Evolutionary conservation across 2,797 vertebrate genomes (phyloP).

Genomic region (Tokudaia muenninki): DNA sequence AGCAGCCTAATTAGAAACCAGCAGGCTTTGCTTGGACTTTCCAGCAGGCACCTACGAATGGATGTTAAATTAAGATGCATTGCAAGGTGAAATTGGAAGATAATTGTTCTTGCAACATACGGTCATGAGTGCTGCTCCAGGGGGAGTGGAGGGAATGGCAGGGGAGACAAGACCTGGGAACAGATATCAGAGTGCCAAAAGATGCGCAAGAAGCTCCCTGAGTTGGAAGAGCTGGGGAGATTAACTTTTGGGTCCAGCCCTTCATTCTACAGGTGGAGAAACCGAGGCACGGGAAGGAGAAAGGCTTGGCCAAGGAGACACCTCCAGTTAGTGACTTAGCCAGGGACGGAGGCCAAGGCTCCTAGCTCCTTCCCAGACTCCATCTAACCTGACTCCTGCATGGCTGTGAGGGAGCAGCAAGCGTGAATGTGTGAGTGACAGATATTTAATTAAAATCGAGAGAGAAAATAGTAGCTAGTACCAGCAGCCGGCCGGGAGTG

Average conservation of each 20-base stretch:
- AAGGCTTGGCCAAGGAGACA: slow-evolving; percentile 47
- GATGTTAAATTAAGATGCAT: slow-evolving; percentile 76
- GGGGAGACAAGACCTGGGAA: not conserved
- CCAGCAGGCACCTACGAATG: slow-evolving; percentile 59
- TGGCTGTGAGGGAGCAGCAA: not conserved
- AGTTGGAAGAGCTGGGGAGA: not conserved
- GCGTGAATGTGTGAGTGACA: slow-evolving; percentile 70
- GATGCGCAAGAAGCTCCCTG: not conserved
- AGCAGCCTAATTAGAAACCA: slow-evolving; percentile 70
- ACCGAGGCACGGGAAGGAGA: slow-evolving; percentile 35
- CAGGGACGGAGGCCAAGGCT: not conserved
- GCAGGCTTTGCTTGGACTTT: slow-evolving; percentile 55
- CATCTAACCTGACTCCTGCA: not conserved
- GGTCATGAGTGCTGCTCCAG: slow-evolving; percentile 16
- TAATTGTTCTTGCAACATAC: slow-evolving; percentile 73
- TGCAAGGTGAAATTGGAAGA: slow-evolving; percentile 76
- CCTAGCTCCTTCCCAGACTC: not conserved
- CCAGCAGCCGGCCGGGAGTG: not conserved
- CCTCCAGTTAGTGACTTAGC: slow-evolving; percentile 50
- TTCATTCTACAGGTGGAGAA: slow-evolving; percentile 44
- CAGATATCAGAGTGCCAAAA: not conserved
- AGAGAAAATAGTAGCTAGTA: slow-evolving; percentile 57
- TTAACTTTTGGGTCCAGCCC: not conserved
- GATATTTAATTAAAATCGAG: slow-evolving; percentile 76
- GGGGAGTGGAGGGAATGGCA: not conserved